Conservation (phyloP, 2,888 invertebrate species). For the Sisyra terminalis region DNA sequence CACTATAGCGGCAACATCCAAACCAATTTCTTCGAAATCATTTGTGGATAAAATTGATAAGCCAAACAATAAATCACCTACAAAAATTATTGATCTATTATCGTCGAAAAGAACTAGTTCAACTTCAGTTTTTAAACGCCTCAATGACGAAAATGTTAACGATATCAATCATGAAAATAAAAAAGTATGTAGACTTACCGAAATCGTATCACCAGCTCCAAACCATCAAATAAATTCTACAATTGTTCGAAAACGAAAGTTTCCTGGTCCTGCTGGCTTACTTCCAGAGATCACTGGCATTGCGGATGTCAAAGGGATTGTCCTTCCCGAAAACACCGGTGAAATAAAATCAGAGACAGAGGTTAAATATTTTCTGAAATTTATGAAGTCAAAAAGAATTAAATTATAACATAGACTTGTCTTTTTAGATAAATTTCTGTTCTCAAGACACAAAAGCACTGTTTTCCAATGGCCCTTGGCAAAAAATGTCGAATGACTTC, state of each 20-base stretch:
- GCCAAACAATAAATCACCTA: too few species aligned
- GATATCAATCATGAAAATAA: too few species aligned
- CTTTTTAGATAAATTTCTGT: not conserved
- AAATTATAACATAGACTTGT: not conserved
- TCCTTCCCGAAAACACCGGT: not conserved
- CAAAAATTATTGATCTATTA: too few species aligned
- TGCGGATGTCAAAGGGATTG: not conserved
- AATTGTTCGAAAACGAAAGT: not conserved
- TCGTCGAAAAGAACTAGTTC: too few species aligned
- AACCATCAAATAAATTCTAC: not conserved
- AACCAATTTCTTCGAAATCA: too few species aligned
- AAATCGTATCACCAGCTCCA: not conserved
- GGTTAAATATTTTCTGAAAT: too few species aligned
- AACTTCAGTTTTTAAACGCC: too few species aligned
- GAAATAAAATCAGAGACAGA: not conserved
- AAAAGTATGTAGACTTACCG: too few species aligned
- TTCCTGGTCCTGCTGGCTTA: slow-evolving; percentile 2
- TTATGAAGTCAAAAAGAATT: too few species aligned
- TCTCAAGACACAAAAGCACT: not conserved
- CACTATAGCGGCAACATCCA: too few species aligned
- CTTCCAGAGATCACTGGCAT: slow-evolving; percentile 1
- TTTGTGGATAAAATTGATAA: too few species aligned
- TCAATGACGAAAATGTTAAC: too few species aligned
- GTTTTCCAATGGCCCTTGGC: slow-evolving; percentile 1
- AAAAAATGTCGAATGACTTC: slow-evolving; percentile 2